Conservation (phyloP, 2,888 invertebrate genomes). For the Lysandra bellargus region DNA sequence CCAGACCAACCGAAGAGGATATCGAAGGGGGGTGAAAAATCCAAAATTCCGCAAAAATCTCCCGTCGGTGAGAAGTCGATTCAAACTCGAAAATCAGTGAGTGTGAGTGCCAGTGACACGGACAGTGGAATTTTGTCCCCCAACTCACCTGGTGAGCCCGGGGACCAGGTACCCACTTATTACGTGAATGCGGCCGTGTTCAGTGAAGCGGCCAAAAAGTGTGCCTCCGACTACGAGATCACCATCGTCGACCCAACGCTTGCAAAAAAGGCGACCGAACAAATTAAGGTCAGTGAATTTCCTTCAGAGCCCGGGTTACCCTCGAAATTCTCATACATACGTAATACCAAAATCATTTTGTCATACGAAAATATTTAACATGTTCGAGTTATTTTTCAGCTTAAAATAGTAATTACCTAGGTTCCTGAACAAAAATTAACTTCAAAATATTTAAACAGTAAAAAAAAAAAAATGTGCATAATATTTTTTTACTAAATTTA, state of each 20-base stretch:
- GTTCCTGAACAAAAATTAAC: too few relatives aligned
- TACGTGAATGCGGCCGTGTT: slow-evolving; percentile 71
- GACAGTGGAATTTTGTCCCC: slow-evolving; percentile 84
- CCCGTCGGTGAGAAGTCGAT: slow-evolving; percentile 60
- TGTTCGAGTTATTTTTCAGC: too few relatives aligned
- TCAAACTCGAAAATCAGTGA: slow-evolving; percentile 61
- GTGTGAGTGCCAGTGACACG: slow-evolving; percentile 80
- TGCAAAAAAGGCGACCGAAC: slow-evolving; percentile 72
- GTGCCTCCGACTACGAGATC: slow-evolving; percentile 61
- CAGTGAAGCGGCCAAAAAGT: slow-evolving; percentile 62
- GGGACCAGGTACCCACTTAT: slow-evolving; percentile 60
- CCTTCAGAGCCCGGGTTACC: too few relatives aligned
- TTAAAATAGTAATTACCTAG: too few relatives aligned
- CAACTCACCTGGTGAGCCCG: slow-evolving; percentile 80
- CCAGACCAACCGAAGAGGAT: slow-evolving; percentile 53
- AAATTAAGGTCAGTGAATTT: slow-evolving; percentile 66
- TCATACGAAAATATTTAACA: too few relatives aligned
- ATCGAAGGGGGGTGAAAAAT: slow-evolving; percentile 60
- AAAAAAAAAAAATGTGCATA: too few relatives aligned
- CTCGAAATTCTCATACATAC: too few relatives aligned
- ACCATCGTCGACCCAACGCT: slow-evolving; percentile 67
- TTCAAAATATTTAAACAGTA: too few relatives aligned
- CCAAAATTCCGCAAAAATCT: slow-evolving; percentile 62
- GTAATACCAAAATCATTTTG: too few relatives aligned
- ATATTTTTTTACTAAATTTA: too few relatives aligned